phyloP scores from a whole-genome alignment of 1,140 invertebrate genomes.

The Alviniconcha marisindica region DNA sequence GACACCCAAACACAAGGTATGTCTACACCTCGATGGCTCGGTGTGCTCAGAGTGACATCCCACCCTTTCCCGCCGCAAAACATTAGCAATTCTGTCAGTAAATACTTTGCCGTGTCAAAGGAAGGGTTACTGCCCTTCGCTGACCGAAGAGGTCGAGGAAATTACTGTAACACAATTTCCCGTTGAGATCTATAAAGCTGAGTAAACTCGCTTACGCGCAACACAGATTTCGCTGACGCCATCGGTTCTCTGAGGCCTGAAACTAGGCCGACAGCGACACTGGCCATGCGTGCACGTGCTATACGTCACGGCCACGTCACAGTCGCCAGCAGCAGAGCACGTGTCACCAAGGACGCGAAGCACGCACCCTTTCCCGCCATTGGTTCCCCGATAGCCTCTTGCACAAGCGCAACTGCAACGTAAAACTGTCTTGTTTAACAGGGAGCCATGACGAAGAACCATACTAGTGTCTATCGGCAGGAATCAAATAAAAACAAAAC shows the following conservation, averaged over 20 bases:
- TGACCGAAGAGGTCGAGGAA: too few species aligned
- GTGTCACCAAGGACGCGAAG: conserved; percentile 13
- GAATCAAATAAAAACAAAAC: conserved; percentile 7
- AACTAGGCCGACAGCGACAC: conserved; percentile 45
- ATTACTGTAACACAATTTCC: too few species aligned
- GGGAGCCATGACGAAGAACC: too few species aligned
- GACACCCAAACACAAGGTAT: too few species aligned
- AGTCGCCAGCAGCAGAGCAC: conserved; percentile 34
- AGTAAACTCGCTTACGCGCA: not conserved
- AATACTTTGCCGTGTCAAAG: too few species aligned
- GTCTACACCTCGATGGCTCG: too few species aligned
- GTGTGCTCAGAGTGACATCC: too few species aligned
- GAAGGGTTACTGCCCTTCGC: too few species aligned
- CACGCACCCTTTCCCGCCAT: not conserved
- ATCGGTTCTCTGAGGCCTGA: not conserved
- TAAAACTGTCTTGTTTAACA: too few species aligned
- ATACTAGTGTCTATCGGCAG: not conserved
- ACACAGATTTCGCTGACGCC: not conserved
- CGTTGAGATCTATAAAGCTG: too few species aligned
- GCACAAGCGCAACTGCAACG: conserved; percentile 43
- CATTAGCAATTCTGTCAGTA: too few species aligned
- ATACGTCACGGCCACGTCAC: conserved; percentile 35
- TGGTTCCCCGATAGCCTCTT: not conserved
- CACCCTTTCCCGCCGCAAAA: too few species aligned
- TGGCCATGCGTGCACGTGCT: conserved; percentile 42